Evolutionary conservation across 2,888 invertebrate species (phyloP).

Genomic region (Metacarcinus magister): DNA sequence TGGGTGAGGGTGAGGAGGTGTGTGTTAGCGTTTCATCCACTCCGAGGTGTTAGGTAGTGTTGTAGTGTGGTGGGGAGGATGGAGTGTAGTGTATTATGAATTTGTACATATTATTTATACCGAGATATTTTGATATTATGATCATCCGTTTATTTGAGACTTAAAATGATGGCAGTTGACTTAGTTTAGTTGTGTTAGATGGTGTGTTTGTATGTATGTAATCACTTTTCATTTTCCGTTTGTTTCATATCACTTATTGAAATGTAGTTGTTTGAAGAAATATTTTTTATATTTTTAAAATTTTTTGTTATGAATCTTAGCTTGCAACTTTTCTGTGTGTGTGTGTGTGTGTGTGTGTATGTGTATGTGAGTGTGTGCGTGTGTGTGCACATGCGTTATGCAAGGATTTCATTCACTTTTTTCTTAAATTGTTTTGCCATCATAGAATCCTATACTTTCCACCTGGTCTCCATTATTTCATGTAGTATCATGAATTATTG

Average conservation of each 20-base stretch:
- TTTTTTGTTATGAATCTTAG: not conserved
- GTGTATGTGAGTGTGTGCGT: not conserved
- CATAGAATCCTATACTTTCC: not conserved
- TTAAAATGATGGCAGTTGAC: not conserved
- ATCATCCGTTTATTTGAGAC: not conserved
- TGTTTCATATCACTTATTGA: not conserved
- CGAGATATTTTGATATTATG: slow-evolving; percentile 20
- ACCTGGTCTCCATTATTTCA: not conserved
- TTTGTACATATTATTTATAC: slow-evolving; percentile 51
- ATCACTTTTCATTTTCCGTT: not conserved
- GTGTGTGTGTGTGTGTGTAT: not conserved
- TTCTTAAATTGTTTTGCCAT: not conserved
- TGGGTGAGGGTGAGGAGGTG: not conserved
- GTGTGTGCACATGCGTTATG: not conserved
- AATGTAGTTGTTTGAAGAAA: too few species aligned
- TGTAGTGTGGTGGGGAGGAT: not conserved
- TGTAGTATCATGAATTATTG: not conserved
- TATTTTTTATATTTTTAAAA: not conserved
- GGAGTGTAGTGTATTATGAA: not conserved
- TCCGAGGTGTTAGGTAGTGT: slow-evolving; percentile 42
- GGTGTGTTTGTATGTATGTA: not conserved
- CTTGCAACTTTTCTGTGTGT: not conserved
- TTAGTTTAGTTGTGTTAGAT: not conserved
- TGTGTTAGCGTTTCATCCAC: not conserved
- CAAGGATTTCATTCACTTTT: not conserved